These are phyloP conservation scores for Sminthurides aquaticus DNA, from an alignment of 2,888 invertebrate genomes.

Conservation along the genomic window DNA sequence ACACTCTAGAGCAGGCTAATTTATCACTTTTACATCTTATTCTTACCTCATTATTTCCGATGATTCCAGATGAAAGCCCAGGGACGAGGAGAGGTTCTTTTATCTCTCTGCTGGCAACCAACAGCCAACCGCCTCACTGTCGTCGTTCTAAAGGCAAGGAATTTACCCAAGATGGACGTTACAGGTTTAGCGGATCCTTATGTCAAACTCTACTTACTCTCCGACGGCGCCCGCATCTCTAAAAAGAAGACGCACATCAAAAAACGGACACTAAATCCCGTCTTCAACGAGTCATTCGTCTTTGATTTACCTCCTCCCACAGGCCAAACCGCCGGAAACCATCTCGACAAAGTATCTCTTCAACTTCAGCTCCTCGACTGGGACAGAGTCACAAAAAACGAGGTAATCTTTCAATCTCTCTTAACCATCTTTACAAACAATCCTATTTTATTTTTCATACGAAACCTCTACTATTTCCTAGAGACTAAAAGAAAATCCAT, in stretches of 20 bases:
- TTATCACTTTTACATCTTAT: neutral
- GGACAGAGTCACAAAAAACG: conserved; percentile 97
- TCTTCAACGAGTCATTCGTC: conserved; percentile 97
- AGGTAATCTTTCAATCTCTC: conserved; percentile 54
- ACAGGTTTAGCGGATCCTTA: conserved; percentile 88
- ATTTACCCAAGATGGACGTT: conserved; percentile 96
- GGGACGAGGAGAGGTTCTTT: conserved; percentile 87
- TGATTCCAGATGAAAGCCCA: conserved; percentile 72
- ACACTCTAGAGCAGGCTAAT: too few relatives aligned
- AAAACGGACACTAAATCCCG: conserved; percentile 93
- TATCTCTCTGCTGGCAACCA: conserved; percentile 97
- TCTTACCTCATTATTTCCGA: neutral
- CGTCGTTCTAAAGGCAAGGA: conserved; percentile 92
- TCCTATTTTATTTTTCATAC: too few relatives aligned
- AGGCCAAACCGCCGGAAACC: conserved; percentile 56
- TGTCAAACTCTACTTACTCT: conserved; percentile 93
- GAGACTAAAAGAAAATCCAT: too few relatives aligned
- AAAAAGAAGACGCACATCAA: conserved; percentile 99
- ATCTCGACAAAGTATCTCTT: conserved; percentile 69
- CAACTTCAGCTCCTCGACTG: conserved; percentile 88
- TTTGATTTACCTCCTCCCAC: conserved; percentile 73
- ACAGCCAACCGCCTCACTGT: conserved; percentile 87
- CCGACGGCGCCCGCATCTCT: conserved; percentile 94
- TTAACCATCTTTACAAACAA: neutral
- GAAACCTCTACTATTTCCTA: too few relatives aligned